A percentile compares a stretch with the other conserved stretches of the same genome.
Conservation (phyloP, 2,888 invertebrate species). For the Patella pellucida region DNA sequence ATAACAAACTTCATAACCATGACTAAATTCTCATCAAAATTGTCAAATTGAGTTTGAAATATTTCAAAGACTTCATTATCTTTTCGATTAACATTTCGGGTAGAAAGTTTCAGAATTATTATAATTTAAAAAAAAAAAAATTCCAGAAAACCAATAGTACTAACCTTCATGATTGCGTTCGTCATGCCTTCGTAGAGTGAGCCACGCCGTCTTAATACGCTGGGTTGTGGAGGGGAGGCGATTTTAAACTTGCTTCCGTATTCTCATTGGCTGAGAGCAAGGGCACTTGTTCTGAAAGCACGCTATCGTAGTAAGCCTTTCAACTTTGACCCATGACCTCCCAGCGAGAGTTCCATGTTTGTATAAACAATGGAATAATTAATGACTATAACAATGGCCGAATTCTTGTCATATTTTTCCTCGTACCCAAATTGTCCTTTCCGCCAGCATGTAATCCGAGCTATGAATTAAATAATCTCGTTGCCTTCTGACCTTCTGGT, state of each 20-base stretch:
- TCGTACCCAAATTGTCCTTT: background rate
- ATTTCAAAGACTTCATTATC: too few species aligned
- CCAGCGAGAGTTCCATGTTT: background rate
- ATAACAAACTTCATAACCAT: too few species aligned
- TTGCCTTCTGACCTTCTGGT: background rate
- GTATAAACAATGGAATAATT: slow-evolving; percentile 10
- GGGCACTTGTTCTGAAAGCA: background rate
- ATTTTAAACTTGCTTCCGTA: slow-evolving; percentile 1
- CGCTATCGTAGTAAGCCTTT: background rate
- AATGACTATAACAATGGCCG: background rate
- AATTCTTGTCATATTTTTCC: slow-evolving; percentile 8
- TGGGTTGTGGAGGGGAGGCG: background rate
- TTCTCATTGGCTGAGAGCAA: slow-evolving; percentile 21
- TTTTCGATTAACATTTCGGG: too few species aligned
- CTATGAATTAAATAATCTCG: background rate
- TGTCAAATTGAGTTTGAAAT: too few species aligned
- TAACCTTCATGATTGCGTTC: slow-evolving; percentile 33
- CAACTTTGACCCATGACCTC: background rate
- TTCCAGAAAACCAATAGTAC: too few species aligned
- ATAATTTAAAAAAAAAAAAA: too few species aligned
- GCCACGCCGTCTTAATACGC: background rate
- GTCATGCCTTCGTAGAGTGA: slow-evolving; percentile 24
- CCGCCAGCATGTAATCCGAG: slow-evolving; percentile 7
- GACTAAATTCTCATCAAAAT: too few species aligned
- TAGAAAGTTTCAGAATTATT: too few species aligned